Evolutionary conservation across 2,113 vertebrate species (phyloP).

Genomic region (Rallus limicola): DNA sequence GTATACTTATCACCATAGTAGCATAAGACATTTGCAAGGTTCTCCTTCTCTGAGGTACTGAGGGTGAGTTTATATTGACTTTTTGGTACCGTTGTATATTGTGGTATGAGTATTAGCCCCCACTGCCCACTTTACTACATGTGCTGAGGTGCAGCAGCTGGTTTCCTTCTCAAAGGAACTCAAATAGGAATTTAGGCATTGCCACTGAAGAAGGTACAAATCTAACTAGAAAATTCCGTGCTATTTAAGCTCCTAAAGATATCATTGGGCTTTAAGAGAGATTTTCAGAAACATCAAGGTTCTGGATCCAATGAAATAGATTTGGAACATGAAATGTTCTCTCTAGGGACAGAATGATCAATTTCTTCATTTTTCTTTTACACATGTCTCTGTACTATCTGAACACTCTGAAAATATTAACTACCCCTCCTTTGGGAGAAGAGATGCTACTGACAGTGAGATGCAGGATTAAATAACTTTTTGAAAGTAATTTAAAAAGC

Average conservation of each 20-base stretch:
- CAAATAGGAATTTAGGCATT: neutral
- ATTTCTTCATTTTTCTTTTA: conserved; percentile 8
- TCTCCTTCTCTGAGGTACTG: neutral
- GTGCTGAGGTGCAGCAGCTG: neutral
- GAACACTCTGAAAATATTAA: neutral
- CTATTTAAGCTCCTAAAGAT: neutral
- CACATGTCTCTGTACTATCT: neutral
- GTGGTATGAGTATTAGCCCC: neutral
- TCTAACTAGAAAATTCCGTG: neutral
- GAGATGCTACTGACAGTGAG: neutral
- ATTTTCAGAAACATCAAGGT: neutral
- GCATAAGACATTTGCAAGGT: neutral
- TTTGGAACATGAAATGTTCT: neutral
- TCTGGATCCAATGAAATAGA: neutral
- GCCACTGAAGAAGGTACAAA: neutral
- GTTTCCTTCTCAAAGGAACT: neutral
- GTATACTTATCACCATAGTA: neutral
- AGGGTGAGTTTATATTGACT: neutral
- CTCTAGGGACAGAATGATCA: neutral
- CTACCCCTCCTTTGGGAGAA: neutral
- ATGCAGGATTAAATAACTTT: neutral
- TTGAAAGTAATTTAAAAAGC: neutral
- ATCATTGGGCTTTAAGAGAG: accelerated
- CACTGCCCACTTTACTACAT: neutral
- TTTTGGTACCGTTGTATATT: neutral